A percentile compares a stretch with the other conserved stretches of the same genome.
Evolutionary conservation across 2,888 invertebrate genomes (phyloP).

Genomic region (Catocala sponsa): DNA sequence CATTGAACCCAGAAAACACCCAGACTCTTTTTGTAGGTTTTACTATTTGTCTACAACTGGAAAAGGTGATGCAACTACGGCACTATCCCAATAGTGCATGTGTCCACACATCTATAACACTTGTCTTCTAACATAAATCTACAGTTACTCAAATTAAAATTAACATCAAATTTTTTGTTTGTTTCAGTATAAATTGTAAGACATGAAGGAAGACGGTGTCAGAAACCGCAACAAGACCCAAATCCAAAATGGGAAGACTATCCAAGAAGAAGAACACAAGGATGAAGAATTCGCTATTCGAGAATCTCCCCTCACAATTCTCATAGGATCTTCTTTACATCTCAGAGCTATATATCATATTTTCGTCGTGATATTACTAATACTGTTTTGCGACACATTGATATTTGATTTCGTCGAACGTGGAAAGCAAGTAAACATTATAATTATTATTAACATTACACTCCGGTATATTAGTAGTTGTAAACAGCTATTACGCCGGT

Average conservation of each 20-base stretch:
- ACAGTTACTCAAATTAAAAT: not conserved
- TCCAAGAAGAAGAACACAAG: constrained; percentile 50
- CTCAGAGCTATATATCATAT: constrained; percentile 95
- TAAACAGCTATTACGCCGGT: no score
- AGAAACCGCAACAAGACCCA: constrained; percentile 34
- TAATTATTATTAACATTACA: not conserved
- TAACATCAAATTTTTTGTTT: constrained; percentile 3
- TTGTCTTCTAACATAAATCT: no score
- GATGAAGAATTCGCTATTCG: constrained; percentile 88
- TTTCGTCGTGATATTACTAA: constrained; percentile 92
- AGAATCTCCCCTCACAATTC: constrained; percentile 93
- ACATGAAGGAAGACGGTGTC: constrained; percentile 40
- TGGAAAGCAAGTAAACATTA: constrained; percentile 90
- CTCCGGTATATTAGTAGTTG: no score
- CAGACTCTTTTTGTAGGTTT: no score
- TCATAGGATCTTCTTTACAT: constrained; percentile 92
- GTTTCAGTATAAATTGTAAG: constrained; percentile 34
- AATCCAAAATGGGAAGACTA: constrained; percentile 20
- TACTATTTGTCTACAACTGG: no score
- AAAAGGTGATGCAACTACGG: no score
- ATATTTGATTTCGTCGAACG: constrained; percentile 92
- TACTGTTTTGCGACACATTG: constrained; percentile 91
- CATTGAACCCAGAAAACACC: no score
- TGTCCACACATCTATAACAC: no score
- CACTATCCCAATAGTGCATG: no score